Evolutionary conservation across 2,113 vertebrate species (phyloP).

Genomic region (Ailuropoda melanoleuca): DNA sequence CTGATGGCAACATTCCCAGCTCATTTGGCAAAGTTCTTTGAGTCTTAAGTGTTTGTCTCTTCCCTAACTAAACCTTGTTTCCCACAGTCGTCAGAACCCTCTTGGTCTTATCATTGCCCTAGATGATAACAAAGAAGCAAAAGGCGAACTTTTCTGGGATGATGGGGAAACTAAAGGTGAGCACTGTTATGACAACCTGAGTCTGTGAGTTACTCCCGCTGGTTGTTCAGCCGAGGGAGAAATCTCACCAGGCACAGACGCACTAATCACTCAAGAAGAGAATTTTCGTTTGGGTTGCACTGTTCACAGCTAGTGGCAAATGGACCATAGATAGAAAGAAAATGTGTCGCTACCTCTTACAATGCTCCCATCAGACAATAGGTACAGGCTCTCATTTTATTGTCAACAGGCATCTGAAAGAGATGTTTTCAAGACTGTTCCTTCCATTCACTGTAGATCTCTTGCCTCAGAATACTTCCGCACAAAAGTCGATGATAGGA

Average conservation of each 20-base stretch:
- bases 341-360: not conserved
- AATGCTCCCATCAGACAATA: not conserved
- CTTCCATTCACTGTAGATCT: not conserved
- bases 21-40: not conserved
- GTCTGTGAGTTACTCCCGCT: not conserved
- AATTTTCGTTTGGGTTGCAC: not conserved
- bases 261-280: not conserved
- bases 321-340: not conserved
- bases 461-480: not conserved
- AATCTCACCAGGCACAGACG: not conserved
- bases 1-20: not conserved
- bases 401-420: not conserved
- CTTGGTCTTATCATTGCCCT: conserved; percentile 93
- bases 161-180: conserved; percentile 94
- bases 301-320: not conserved
- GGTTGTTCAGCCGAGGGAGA: not conserved
- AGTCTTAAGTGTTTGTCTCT: fast-evolving
- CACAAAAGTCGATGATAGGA: not conserved
- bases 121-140: conserved; percentile 86
- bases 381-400: not conserved
- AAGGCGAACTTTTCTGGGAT: conserved; percentile 96
- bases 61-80: not conserved
- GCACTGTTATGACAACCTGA: fast-evolving
- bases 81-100: conserved; percentile 89
- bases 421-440: not conserved